Evolutionary conservation across 2,113 vertebrate species (phyloP), one percentile per base, ranked within the genome.

Genomic region (Chascanopsetta lugubris): DNA sequence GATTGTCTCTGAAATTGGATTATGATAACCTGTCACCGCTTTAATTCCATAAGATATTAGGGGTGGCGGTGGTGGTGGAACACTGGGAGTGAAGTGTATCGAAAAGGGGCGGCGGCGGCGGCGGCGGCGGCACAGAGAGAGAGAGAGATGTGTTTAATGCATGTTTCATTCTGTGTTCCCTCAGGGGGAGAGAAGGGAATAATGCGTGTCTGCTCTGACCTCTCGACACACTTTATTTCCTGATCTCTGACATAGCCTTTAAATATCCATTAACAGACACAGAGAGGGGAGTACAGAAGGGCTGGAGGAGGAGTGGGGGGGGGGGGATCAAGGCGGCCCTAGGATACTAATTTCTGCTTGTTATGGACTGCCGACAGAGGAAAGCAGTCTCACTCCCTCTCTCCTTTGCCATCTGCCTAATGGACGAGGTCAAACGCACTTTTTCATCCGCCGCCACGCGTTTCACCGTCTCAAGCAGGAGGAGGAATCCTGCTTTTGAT

Each of bases 1-100:
- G 84, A 92, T 92, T 92, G 90, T 92, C 88, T 93, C 87, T 81
- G 90, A 92, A 93, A 93, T 93, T 92, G 91, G 90, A 93, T 93
- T 92, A 92, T 90, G 90, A 93, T 92, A 93, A 93, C 92, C 91
- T 92, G 89, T 91, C 90, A 88, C 77, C 65, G 61, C 88, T 92
- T 88, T 91, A 91, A 93, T 93, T 92, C 91, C 87, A 79, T 89
- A 89, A 85, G 87, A 89, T 91, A 92, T 92, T 88, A 88, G 78
- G 74, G 68, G 65, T 40, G 82, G 71, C 55, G 86, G 60, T 15
- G 77, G 65, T 11, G 69, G 82, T 36, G 26, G 66, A 20, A n/a
- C n/a, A n/a, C n/a, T n/a, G n/a, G 66, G 72, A 77, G 68, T 18
- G 47, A 58, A 47, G 79, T 81, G 79, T 68, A 81, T 74, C 3